phyloP scores from a whole-genome alignment of 2,113 vertebrate genomes.

The Urocolius indicus region DNA sequence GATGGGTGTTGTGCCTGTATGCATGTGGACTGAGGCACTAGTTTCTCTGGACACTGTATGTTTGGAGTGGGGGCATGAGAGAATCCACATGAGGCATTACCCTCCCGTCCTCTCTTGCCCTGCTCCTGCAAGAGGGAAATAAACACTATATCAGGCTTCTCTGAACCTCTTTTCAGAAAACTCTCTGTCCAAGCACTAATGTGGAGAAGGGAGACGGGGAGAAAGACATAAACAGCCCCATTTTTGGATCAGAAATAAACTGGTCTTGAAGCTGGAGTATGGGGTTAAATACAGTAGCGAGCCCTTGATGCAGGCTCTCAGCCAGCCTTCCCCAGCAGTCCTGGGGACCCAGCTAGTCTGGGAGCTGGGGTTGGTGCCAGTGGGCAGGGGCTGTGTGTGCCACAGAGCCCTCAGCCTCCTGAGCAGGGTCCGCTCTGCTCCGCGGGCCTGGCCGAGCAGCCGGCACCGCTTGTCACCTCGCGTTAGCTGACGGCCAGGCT shows the following conservation, averaged over 20 bases:
- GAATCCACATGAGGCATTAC: neutral
- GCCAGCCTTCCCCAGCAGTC: neutral
- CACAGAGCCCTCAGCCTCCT: neutral
- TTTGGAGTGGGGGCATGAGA: neutral
- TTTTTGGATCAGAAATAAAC: neutral
- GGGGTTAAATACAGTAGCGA: neutral
- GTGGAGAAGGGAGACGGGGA: neutral
- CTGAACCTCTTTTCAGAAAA: neutral
- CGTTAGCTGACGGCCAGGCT: constrained; percentile 21
- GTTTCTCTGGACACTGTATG: neutral
- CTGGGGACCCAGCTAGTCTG: neutral
- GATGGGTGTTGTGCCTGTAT: neutral
- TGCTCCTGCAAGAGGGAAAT: neutral
- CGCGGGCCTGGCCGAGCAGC: neutral
- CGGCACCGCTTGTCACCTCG: neutral
- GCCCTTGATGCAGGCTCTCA: neutral
- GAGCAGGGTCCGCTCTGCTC: neutral
- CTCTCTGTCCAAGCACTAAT: neutral
- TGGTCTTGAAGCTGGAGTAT: accelerated
- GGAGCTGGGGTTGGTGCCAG: accelerated
- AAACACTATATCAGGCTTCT: neutral
- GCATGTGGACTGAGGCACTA: neutral
- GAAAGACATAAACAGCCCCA: neutral
- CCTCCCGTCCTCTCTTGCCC: neutral
- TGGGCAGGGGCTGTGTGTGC: neutral